Percentiles rank a stretch among this genome's conserved stretches.
Evolutionary conservation across 1,140 invertebrate species (phyloP).

Genomic region (Drosophila funebris): DNA sequence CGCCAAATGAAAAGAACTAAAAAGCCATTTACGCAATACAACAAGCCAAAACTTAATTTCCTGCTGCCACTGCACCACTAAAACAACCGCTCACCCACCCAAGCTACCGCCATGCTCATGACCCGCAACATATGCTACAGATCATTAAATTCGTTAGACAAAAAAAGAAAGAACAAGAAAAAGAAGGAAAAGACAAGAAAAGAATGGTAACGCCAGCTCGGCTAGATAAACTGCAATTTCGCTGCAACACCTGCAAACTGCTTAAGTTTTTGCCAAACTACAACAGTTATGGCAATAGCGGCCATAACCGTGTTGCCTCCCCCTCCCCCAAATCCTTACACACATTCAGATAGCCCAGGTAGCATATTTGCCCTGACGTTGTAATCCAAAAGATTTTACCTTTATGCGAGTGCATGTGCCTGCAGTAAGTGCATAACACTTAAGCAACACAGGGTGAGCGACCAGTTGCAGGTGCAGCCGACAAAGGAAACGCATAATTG

Average conservation of each 20-base stretch:
- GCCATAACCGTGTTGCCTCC: conserved; percentile 45
- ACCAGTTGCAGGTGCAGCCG: conserved; percentile 46
- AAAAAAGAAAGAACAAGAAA: not conserved
- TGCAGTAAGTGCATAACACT: conserved; percentile 75
- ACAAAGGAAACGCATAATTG: conserved; percentile 24
- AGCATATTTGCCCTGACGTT: conserved; percentile 58
- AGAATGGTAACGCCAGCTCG: conserved; percentile 43
- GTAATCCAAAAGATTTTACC: conserved; percentile 75
- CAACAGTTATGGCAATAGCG: conserved; percentile 60
- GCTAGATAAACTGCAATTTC: conserved; percentile 79
- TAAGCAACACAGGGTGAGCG: conserved; percentile 65
- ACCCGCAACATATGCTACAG: conserved; percentile 77
- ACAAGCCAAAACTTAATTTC: conserved; percentile 77
- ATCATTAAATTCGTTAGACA: conserved; percentile 64
- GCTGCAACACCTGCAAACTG: conserved; percentile 78
- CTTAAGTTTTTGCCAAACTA: conserved; percentile 69
- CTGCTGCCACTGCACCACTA: conserved; percentile 35
- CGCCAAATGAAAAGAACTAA: conserved; percentile 51
- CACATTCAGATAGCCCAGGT: not conserved
- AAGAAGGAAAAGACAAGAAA: not conserved
- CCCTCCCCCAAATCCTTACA: not conserved
- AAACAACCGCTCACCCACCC: not conserved
- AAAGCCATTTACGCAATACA: conserved; percentile 81
- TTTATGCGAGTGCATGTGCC: conserved; percentile 57
- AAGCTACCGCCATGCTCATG: conserved; percentile 36